phyloP scores from a whole-genome alignment of 1,140 invertebrate species.

The Halesus radiatus region DNA sequence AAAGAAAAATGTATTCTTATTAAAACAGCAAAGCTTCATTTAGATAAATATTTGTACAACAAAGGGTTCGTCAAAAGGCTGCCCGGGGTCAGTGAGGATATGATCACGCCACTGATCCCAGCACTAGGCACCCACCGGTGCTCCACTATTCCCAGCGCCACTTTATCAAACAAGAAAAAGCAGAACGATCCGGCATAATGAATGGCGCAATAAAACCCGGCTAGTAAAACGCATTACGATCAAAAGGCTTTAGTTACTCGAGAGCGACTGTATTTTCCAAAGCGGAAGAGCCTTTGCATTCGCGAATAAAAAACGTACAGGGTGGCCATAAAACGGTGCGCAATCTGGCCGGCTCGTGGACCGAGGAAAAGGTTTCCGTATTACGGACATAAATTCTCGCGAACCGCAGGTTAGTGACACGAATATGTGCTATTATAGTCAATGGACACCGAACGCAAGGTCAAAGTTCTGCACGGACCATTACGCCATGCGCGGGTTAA shows the following conservation, averaged over 20 bases:
- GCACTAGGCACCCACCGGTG: background rate
- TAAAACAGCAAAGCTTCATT: too few relatives aligned
- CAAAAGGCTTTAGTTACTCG: conserved; percentile 20
- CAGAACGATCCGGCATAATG: conserved; percentile 14
- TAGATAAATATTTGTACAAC: too few relatives aligned
- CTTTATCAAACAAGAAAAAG: conserved; percentile 37
- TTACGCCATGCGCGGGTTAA: too few relatives aligned
- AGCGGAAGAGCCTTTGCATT: conserved; percentile 4
- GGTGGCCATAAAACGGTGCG: background rate
- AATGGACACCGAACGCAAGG: background rate
- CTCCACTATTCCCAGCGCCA: background rate
- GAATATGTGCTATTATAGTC: background rate
- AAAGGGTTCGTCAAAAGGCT: too few relatives aligned
- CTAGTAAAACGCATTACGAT: conserved; percentile 30
- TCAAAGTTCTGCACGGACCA: too few relatives aligned
- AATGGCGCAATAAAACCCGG: conserved; percentile 32
- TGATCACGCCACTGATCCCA: background rate
- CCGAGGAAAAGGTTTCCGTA: background rate
- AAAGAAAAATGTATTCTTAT: too few relatives aligned
- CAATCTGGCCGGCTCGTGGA: background rate
- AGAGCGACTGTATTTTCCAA: background rate
- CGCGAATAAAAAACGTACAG: background rate
- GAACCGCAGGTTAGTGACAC: background rate
- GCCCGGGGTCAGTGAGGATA: too few relatives aligned
- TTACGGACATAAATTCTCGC: background rate